These are phyloP conservation scores for Pseudomyrmex gracilis DNA, from an alignment of 1,140 invertebrate genomes.

Conservation along the genomic window DNA sequence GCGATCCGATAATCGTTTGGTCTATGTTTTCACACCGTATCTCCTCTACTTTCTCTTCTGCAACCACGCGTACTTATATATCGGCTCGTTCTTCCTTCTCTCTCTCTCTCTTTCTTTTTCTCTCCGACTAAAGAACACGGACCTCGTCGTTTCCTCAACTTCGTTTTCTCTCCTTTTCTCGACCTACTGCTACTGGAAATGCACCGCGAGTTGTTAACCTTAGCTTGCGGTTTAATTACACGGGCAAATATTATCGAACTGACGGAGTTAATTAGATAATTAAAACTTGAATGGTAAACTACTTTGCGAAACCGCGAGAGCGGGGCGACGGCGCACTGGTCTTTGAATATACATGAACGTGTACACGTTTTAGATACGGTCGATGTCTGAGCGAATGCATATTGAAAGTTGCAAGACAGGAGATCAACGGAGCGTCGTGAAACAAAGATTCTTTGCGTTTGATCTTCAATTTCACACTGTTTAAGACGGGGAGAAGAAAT, in stretches of 20 bases:
- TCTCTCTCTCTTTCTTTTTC: too few relatives aligned
- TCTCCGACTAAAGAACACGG: constrained; percentile 11
- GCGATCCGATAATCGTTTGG: constrained; percentile 18
- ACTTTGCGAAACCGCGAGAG: constrained; percentile 65
- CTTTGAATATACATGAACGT: constrained; percentile 56
- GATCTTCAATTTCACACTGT: background rate
- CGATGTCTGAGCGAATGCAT: constrained; percentile 19
- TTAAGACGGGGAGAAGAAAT: background rate
- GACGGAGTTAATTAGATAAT: constrained; percentile 81
- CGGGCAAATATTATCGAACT: constrained; percentile 80
- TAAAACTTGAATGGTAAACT: constrained; percentile 80
- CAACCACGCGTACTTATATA: background rate
- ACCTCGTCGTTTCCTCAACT: constrained; percentile 49
- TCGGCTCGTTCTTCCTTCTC: too few relatives aligned
- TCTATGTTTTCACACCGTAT: constrained; percentile 3
- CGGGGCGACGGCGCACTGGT: constrained; percentile 6
- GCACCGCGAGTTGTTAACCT: constrained; percentile 69
- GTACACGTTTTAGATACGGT: constrained; percentile 12
- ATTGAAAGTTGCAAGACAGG: constrained; percentile 45
- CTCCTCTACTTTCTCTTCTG: background rate
- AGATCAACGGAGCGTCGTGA: constrained; percentile 48
- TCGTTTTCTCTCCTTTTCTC: constrained; percentile 7
- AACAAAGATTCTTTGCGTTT: constrained; percentile 31
- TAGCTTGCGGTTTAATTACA: constrained; percentile 78
- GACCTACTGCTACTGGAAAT: constrained; percentile 67